Evolutionary conservation across 2,888 invertebrate genomes (phyloP).

Genomic region (Lepidocyrtinus sp.): DNA sequence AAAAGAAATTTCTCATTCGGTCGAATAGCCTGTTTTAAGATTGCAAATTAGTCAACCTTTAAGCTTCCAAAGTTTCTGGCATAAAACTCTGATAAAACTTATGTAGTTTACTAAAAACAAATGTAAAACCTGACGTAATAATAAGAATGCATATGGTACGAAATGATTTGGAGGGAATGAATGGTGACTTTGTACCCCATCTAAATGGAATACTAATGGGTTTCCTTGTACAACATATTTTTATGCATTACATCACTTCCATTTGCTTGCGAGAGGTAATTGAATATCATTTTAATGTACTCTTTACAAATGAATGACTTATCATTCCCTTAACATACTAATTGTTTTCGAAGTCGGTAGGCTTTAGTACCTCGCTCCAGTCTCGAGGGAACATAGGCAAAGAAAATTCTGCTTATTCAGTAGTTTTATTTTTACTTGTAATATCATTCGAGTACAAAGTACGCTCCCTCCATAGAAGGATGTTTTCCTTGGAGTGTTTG

Average conservation of each 20-base stretch:
- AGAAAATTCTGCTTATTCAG: no score
- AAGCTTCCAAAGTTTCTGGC: neutral
- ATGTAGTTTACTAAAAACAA: neutral
- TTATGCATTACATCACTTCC: constrained; percentile 12
- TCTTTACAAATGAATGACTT: neutral
- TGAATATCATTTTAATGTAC: neutral
- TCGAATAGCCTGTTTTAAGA: neutral
- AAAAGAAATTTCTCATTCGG: neutral
- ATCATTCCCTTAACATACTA: no score
- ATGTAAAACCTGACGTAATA: neutral
- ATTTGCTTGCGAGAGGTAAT: neutral
- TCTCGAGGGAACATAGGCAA: no score
- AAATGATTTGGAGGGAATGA: constrained; percentile 7
- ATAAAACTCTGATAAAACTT: no score
- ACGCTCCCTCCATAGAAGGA: neutral
- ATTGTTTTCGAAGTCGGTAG: no score
- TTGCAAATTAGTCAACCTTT: neutral
- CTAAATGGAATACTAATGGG: constrained; percentile 15
- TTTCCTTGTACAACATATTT: neutral
- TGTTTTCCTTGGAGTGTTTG: neutral
- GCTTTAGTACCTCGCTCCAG: no score
- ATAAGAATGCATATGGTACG: neutral
- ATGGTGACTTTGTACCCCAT: constrained; percentile 2
- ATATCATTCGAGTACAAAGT: neutral
- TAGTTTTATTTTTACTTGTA: neutral